A percentile compares a stretch with the other conserved stretches of the same genome.
phyloP scores from a whole-genome alignment of 2,113 vertebrate genomes.

The Myotis yumanensis region DNA sequence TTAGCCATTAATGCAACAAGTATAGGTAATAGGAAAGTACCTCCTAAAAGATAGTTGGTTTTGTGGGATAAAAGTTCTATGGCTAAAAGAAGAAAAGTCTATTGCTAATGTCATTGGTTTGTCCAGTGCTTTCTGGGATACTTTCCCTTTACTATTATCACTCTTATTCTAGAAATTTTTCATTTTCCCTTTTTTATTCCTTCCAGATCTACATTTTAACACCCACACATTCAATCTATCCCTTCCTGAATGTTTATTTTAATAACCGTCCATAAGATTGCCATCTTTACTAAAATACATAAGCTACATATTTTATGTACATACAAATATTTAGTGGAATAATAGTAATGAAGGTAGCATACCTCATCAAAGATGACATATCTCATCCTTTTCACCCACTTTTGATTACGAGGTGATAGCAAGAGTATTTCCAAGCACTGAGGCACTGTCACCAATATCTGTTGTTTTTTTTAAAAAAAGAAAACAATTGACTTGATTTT shows the following conservation, averaged over 20 bases:
- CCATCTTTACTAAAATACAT: not conserved
- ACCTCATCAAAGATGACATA: conserved; percentile 82
- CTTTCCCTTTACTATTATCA: not conserved
- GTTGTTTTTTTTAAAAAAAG: not conserved
- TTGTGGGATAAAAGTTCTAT: not conserved
- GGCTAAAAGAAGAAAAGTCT: not conserved
- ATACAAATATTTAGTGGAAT: not conserved
- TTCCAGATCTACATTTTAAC: not conserved
- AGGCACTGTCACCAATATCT: conserved; percentile 77
- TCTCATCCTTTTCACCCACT: conserved; percentile 72
- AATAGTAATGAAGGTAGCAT: not conserved
- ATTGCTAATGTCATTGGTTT: not conserved
- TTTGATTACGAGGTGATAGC: conserved; percentile 70
- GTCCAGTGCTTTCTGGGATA: not conserved
- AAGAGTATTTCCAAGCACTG: conserved; percentile 80
- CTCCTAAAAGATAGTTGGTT: not conserved
- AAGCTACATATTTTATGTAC: not conserved
- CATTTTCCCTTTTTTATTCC: not conserved
- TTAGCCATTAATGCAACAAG: not conserved
- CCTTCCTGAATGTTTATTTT: not conserved
- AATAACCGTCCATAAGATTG: not conserved
- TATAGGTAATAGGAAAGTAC: not conserved
- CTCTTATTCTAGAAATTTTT: not conserved
- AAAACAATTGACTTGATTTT: not conserved
- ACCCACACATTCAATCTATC: not conserved